Percentiles rank a stretch among this genome's conserved stretches.
Conservation (phyloP, 35 echinoderm and acorn worm species). For the Patiria miniata region DNA sequence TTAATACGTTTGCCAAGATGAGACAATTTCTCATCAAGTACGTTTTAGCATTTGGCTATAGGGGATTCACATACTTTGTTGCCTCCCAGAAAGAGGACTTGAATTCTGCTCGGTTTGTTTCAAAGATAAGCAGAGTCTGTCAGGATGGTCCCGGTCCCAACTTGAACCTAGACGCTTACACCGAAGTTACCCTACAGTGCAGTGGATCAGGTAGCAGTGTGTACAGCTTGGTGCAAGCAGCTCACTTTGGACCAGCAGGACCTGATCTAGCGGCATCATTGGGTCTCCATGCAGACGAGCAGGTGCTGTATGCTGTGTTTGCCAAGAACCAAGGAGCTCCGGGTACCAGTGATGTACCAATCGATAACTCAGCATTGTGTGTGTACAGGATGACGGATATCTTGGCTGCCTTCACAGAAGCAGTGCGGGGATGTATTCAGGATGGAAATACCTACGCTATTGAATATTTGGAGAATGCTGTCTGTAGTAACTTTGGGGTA, state of each 20-base stretch:
- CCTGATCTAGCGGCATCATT: constrained; percentile 34
- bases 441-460: neutral
- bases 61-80: neutral
- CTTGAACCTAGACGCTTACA: neutral
- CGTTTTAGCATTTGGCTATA: neutral
- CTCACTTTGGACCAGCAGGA: constrained; percentile 28
- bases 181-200: constrained; percentile 26
- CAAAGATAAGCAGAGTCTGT: constrained; percentile 7
- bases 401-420: constrained; percentile 25
- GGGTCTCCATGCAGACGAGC: constrained; percentile 7
- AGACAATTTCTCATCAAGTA: too few species aligned
- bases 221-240: constrained; percentile 41
- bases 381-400: constrained; percentile 43
- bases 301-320: constrained; percentile 40
- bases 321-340: neutral
- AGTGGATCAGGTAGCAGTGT: neutral
- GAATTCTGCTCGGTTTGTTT: neutral
- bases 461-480: neutral
- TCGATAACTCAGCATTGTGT: constrained; percentile 43
- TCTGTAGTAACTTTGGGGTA: neutral
- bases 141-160: too few species aligned
- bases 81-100: neutral
- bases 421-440: constrained; percentile 30
- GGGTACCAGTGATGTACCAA: constrained; percentile 19
- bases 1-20: neutral